A percentile compares a stretch with the other conserved stretches of the same genome.
phyloP scores from a whole-genome alignment of 2,888 invertebrate genomes.

The Phyto melanocephala region DNA sequence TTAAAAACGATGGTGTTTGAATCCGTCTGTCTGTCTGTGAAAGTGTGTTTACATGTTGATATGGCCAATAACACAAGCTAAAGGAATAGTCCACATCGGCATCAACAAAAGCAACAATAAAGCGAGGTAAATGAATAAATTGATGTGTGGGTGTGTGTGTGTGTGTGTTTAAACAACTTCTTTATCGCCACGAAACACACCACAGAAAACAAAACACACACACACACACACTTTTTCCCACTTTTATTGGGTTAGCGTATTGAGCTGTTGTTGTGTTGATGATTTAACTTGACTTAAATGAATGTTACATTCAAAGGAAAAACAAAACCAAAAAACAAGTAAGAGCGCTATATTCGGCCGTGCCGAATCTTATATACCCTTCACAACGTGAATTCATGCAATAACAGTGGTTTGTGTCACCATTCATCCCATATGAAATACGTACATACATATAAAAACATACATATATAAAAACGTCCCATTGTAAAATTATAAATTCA shows the following conservation, averaged over 20 bases:
- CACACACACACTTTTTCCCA: neutral
- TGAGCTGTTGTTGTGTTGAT: conserved; percentile 26
- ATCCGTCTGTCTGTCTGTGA: conserved; percentile 6
- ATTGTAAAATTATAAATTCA: too few species aligned
- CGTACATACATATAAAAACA: too few species aligned
- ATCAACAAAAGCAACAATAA: conserved; percentile 14
- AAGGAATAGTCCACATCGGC: conserved; percentile 20
- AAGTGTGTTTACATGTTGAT: conserved; percentile 51
- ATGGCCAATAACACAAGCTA: conserved; percentile 50
- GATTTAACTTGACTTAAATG: conserved; percentile 34
- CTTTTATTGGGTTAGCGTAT: neutral
- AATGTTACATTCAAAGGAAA: conserved; percentile 21
- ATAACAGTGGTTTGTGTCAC: too few species aligned
- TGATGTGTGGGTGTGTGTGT: neutral
- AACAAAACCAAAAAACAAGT: neutral
- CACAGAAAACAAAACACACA: conserved; percentile 66
- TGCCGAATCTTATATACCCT: too few species aligned
- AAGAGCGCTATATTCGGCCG: neutral
- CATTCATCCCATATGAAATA: too few species aligned
- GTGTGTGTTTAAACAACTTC: conserved; percentile 73
- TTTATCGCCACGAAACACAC: conserved; percentile 76
- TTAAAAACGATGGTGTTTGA: neutral
- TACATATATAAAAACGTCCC: too few species aligned
- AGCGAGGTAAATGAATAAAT: conserved; percentile 33
- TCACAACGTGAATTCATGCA: too few species aligned